Conservation (phyloP, 2,113 vertebrate species). For the Mirza zaza region DNA sequence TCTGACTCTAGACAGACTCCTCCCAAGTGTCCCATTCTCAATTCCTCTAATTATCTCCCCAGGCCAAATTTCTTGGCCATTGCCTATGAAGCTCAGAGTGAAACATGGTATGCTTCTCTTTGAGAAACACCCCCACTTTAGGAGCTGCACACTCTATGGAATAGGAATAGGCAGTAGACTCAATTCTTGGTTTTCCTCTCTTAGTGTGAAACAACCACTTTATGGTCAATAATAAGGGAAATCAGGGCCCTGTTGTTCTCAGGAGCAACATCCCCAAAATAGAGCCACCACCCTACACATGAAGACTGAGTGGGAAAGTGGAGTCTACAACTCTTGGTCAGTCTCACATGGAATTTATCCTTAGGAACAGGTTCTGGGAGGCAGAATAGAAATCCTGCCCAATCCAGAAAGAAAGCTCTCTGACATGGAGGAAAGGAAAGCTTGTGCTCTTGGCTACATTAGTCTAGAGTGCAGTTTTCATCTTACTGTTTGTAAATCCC, state of each 20-base stretch:
- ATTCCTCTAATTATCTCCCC: not conserved
- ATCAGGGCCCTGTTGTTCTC: not conserved
- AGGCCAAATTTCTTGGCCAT: not conserved
- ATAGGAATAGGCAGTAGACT: not conserved
- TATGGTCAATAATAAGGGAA: no score
- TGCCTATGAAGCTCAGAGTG: not conserved
- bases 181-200: not conserved
- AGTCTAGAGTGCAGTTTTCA: not conserved
- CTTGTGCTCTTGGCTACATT: not conserved
- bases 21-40: not conserved
- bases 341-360: not conserved
- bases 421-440: not conserved
- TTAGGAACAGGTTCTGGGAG: not conserved
- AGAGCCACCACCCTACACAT: not conserved
- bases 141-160: not conserved
- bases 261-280: not conserved
- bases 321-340: not conserved
- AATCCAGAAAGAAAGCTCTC: not conserved
- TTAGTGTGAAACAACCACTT: not conserved
- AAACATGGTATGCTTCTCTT: not conserved
- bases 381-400: not conserved
- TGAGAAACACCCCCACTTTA: not conserved
- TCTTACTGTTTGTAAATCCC: not conserved
- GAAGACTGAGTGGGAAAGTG: not conserved
- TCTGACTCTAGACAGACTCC: not conserved